Conservation (phyloP, 2,797 vertebrate genomes). For the Sebastes matsubarae region DNA sequence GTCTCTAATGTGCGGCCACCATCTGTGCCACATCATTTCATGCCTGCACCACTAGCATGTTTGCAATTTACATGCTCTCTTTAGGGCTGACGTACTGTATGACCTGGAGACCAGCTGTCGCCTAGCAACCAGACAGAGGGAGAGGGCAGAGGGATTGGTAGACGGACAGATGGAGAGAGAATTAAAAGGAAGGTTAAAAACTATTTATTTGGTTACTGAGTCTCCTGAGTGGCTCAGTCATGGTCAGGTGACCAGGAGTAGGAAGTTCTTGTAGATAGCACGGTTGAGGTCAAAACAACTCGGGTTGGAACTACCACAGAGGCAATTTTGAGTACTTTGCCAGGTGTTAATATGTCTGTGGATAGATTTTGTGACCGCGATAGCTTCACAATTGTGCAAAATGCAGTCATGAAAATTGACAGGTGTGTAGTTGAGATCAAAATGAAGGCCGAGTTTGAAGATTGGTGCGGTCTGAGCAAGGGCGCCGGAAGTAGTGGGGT, state of each 20-base stretch:
- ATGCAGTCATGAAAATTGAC: accelerated
- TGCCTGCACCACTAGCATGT: not conserved
- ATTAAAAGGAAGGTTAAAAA: not conserved
- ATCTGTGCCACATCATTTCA: constrained; percentile 28
- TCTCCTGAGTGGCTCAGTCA: not conserved
- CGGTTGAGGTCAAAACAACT: not conserved
- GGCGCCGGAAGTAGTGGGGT: too few species aligned
- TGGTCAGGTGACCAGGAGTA: not conserved
- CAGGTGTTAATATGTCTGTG: too few species aligned
- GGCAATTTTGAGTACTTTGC: too few species aligned
- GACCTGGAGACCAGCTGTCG: constrained; percentile 39
- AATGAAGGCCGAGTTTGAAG: too few species aligned
- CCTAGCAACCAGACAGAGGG: constrained; percentile 46
- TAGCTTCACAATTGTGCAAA: too few species aligned
- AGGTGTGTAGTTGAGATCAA: too few species aligned
- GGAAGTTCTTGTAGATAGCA: not conserved
- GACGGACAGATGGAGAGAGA: constrained; percentile 17
- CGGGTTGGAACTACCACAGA: not conserved
- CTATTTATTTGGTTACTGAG: not conserved
- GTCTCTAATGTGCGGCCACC: constrained; percentile 6
- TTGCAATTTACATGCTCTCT: constrained; percentile 29
- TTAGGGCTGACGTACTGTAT: not conserved
- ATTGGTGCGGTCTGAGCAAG: too few species aligned
- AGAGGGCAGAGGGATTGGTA: constrained; percentile 6
- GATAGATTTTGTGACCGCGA: too few species aligned